Evolutionary conservation across 2,888 invertebrate genomes (phyloP).

Genomic region (Cylindroiulus punctatus): DNA sequence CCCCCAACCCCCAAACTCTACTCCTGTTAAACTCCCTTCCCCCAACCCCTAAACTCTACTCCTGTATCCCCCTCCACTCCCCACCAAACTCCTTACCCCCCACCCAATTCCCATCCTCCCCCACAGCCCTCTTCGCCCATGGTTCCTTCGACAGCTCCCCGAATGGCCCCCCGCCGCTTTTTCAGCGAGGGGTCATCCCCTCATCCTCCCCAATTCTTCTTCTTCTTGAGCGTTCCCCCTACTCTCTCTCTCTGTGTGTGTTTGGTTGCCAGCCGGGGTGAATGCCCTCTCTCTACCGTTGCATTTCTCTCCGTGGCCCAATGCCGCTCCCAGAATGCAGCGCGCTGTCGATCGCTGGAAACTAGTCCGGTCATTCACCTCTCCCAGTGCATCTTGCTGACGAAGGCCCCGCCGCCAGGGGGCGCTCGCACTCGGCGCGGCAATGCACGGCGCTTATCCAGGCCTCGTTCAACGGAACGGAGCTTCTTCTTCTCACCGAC

Average conservation of each 20-base stretch:
- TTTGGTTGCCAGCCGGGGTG: not conserved
- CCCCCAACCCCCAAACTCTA: too few species aligned
- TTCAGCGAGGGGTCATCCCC: too few species aligned
- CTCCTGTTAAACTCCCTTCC: too few species aligned
- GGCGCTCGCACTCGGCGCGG: not conserved
- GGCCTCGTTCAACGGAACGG: not conserved
- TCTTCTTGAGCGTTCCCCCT: too few species aligned
- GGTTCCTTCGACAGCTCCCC: too few species aligned
- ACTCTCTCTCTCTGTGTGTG: not conserved
- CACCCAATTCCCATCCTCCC: not conserved
- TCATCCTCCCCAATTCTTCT: too few species aligned
- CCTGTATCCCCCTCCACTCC: not conserved
- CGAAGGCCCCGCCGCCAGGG: not conserved
- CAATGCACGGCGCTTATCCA: not conserved
- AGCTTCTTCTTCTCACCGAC: not conserved
- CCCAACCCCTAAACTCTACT: not conserved
- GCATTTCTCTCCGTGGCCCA: not conserved
- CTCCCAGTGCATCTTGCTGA: not conserved
- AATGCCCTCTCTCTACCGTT: conserved; percentile 42
- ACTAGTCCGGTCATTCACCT: conserved; percentile 49
- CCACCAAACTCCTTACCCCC: not conserved
- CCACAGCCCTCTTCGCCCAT: too few species aligned
- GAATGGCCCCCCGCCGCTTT: not conserved
- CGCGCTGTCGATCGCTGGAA: not conserved
- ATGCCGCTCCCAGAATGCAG: not conserved